Conservation (phyloP, 2,797 vertebrate genomes). For the Acridotheres tristis region DNA sequence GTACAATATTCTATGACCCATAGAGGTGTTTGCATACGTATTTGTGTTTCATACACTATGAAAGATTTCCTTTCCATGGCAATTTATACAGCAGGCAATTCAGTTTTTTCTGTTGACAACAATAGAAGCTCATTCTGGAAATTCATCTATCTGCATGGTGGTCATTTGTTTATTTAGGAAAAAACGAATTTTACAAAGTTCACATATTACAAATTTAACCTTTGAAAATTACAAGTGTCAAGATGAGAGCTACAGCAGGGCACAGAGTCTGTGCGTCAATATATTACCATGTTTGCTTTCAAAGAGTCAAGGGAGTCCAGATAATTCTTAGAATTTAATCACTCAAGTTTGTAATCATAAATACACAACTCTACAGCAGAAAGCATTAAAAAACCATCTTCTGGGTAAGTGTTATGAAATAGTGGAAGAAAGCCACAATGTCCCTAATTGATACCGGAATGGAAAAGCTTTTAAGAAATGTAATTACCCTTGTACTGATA, state of each 20-base stretch:
- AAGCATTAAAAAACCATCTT: constrained; percentile 14
- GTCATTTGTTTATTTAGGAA: background rate
- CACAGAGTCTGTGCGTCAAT: background rate
- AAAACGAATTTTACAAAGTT: background rate
- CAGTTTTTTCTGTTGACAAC: background rate
- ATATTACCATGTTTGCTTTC: background rate
- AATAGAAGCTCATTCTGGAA: background rate
- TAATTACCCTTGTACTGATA: background rate
- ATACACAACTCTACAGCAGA: background rate
- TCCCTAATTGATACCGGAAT: background rate
- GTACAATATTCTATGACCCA: background rate
- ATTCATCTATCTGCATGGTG: background rate
- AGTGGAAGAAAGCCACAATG: constrained; percentile 15
- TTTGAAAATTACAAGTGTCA: background rate
- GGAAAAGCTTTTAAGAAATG: constrained; percentile 55
- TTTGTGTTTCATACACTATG: background rate
- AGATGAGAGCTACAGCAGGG: background rate
- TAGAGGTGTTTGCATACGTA: background rate
- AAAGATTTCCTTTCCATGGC: background rate
- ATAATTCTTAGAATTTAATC: constrained; percentile 7
- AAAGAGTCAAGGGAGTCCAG: background rate
- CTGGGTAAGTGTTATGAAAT: background rate
- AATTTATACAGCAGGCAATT: background rate
- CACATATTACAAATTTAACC: background rate
- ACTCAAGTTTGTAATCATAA: background rate